Evolutionary conservation across 2,888 invertebrate species (phyloP), one percentile per base, ranked within the genome.

Genomic region (Spatulosminthurus flaviceps): DNA sequence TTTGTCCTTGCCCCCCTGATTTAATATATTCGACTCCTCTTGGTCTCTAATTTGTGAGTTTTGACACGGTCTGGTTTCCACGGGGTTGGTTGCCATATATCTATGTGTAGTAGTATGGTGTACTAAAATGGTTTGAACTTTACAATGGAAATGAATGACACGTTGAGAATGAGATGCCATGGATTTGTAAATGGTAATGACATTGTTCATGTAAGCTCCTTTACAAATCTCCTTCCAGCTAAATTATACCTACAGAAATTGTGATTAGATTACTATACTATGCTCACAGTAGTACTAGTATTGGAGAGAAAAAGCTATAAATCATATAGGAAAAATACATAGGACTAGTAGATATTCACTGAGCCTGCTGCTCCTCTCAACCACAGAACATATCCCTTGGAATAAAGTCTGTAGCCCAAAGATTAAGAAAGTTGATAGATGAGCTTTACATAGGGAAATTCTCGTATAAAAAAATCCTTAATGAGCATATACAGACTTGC

Each of bases 171-270:
- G 9, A 51, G 51, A 51, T 51, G 51, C 51, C 51, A 51, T 51
- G 51, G n/a, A 51, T 51, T 51, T 51, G 51, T 51, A 51, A 51
- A 51, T 51, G 51, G 51, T 51, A 51, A 51, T 51, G 51, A 13
- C 16, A 19, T 51, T 51, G 19, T 51, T 51, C 51, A 9, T 51
- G 51, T 51, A 51, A 51, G 51, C 51, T n/a, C n/a, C 16, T 51
- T 51, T n/a, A 16, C 5, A 51, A 51, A n/a, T n/a, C n/a, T 51
- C 51, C 51, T 51, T 51, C 16, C 9, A 51, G 51, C 51, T 51
- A 19, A 5, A 2, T 1, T 51, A 51, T 19, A 9, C 51, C n/a
- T 9, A 13, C 51, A n/a, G 9, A n/a, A 51, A 51, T 51, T 51
- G 16, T n/a, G 51, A 51, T 51, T 51, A 51, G 51, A 51, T 51